These are phyloP conservation scores for Pogonognathellus flavescens DNA, from an alignment of 1,140 invertebrate genomes.

Conservation along the genomic window DNA sequence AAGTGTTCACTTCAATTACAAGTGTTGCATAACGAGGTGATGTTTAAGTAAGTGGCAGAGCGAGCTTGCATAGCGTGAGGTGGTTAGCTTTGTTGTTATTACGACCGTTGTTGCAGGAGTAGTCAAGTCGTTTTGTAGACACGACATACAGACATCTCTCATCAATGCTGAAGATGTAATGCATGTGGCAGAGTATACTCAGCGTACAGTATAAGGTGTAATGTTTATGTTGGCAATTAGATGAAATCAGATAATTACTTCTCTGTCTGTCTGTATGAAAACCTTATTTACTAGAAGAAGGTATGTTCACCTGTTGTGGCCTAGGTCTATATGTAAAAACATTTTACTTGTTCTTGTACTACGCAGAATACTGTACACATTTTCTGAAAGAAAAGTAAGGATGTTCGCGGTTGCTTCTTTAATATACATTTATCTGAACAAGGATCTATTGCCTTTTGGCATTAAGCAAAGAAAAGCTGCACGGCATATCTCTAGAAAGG, in stretches of 20 bases:
- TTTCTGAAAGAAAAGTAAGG: no score
- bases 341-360: neutral
- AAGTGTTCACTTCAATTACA: no score
- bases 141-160: no score
- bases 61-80: no score
- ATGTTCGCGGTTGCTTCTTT: no score
- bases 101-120: no score
- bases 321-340: no score
- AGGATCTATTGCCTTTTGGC: conserved; percentile 2
- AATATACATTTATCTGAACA: neutral
- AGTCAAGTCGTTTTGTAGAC: no score
- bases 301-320: neutral
- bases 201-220: neutral
- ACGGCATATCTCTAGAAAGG: neutral
- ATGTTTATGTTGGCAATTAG: neutral
- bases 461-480: neutral
- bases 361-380: no score
- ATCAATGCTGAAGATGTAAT: neutral
- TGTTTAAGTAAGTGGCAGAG: no score
- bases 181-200: neutral
- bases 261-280: neutral
- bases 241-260: neutral
- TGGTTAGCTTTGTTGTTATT: no score
- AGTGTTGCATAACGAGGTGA: no score
- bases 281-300: neutral